Conservation (phyloP, 2,888 invertebrate genomes). For the Drosophila parthenogenetica region DNA sequence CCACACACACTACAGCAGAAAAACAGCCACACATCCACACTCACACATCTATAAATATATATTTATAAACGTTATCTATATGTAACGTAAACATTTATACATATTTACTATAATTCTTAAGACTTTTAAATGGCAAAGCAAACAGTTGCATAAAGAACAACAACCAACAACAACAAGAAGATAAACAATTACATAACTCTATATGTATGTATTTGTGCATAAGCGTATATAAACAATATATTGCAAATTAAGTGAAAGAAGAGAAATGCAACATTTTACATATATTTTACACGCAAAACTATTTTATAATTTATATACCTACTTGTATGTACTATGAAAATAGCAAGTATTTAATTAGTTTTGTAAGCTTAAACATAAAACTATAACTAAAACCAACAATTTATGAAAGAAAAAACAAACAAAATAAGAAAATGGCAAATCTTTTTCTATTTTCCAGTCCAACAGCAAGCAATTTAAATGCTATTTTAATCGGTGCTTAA, state of each 20-base stretch:
- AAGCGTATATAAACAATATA: slow-evolving; percentile 33
- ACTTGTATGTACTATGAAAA: slow-evolving; percentile 78
- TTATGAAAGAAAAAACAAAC: slow-evolving; percentile 20
- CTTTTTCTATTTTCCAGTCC: slow-evolving; percentile 55
- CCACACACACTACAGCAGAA: slow-evolving; percentile 47
- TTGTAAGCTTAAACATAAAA: slow-evolving; percentile 65
- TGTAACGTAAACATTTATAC: slow-evolving; percentile 59
- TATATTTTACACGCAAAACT: slow-evolving; percentile 78
- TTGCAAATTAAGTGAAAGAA: slow-evolving; percentile 28
- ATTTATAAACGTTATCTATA: slow-evolving; percentile 58
- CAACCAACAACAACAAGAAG: slow-evolving; percentile 22
- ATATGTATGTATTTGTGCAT: slow-evolving; percentile 40
- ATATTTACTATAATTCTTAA: slow-evolving; percentile 80
- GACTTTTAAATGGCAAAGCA: slow-evolving; percentile 75
- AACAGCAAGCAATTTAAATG: slow-evolving; percentile 28
- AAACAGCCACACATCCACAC: slow-evolving; percentile 46
- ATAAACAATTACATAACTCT: slow-evolving; percentile 60
- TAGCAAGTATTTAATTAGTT: slow-evolving; percentile 82
- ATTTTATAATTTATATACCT: slow-evolving; percentile 80
- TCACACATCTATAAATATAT: slow-evolving; percentile 64
- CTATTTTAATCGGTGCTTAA: slow-evolving; percentile 70
- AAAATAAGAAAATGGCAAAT: slow-evolving; percentile 50
- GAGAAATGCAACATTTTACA: slow-evolving; percentile 68
- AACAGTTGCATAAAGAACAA: slow-evolving; percentile 50
- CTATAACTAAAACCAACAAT: slow-evolving; percentile 14